Conservation (phyloP, 2,113 vertebrate genomes). For the Falco punctatus region DNA sequence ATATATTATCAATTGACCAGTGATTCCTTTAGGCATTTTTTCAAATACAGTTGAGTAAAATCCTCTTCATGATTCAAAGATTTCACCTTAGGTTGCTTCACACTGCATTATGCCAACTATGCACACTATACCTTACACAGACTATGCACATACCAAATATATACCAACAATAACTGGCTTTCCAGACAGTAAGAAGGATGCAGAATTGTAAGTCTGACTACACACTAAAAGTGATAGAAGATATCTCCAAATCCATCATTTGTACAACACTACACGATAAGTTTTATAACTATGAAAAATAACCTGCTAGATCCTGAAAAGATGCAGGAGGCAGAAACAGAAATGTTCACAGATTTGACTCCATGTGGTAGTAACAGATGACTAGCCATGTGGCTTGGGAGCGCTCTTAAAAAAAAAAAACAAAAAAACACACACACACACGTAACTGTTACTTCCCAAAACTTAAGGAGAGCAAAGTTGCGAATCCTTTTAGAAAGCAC, state of each 20-base stretch:
- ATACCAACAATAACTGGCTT: not conserved
- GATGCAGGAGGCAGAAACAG: not conserved
- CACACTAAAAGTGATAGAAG: not conserved
- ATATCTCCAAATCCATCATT: not conserved
- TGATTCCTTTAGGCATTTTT: not conserved
- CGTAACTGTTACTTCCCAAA: not conserved
- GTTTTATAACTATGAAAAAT: constrained; percentile 1
- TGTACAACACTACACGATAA: not conserved
- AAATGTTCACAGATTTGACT: not conserved
- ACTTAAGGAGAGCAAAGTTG: not conserved
- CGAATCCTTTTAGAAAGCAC: not conserved
- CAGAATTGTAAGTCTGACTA: not conserved
- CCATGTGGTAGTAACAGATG: constrained; percentile 28
- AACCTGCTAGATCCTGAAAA: not conserved
- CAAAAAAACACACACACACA: not conserved
- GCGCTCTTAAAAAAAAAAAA: not conserved
- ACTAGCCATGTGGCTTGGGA: constrained; percentile 18
- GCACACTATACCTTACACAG: not conserved
- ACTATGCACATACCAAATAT: not conserved
- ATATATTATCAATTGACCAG: not conserved
- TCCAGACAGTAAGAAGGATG: not conserved
- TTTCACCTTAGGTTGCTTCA: not conserved
- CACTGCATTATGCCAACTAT: not conserved
- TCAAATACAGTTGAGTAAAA: not conserved
- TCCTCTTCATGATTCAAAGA: not conserved